Evolutionary conservation across 2,888 invertebrate genomes (phyloP).

Genomic region (Teleogryllus oceanicus): DNA sequence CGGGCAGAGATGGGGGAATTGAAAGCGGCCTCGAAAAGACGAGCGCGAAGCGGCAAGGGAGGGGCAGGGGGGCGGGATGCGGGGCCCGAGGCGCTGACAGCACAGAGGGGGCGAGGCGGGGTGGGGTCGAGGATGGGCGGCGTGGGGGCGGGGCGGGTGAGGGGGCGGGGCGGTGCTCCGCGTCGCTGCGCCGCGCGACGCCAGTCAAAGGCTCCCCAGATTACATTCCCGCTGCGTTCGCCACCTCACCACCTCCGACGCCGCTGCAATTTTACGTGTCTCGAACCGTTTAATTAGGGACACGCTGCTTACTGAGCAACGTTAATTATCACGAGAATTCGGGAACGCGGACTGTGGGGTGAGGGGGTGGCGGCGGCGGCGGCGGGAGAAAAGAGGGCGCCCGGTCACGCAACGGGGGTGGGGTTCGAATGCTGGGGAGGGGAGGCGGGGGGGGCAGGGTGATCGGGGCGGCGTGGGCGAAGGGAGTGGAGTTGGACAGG

Average conservation of each 20-base stretch:
- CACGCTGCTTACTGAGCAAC: not conserved
- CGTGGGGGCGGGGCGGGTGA: not conserved
- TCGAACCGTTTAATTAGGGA: slow-evolving; percentile 18
- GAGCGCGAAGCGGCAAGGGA: not conserved
- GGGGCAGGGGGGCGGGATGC: not conserved
- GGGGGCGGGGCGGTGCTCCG: not conserved
- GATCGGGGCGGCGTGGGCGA: too few species aligned
- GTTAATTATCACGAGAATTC: slow-evolving; percentile 7
- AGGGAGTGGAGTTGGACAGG: too few species aligned
- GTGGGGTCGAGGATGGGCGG: not conserved
- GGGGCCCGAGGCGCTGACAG: not conserved
- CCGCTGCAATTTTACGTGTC: not conserved
- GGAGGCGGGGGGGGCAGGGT: not conserved
- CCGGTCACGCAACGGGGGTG: not conserved
- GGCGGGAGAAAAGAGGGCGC: not conserved
- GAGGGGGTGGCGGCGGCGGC: not conserved
- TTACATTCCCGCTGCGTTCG: slow-evolving; percentile 5
- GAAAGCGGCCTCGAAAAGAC: not conserved
- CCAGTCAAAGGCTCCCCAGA: not conserved
- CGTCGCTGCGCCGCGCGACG: not conserved
- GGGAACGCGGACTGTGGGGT: not conserved
- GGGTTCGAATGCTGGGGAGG: not conserved
- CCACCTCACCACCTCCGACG: not conserved
- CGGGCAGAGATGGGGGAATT: not conserved
- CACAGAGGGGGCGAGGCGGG: not conserved